Evolutionary conservation across 2,888 invertebrate species (phyloP), one percentile per base, ranked within the genome.

Genomic region (Drosophila longiperda): DNA sequence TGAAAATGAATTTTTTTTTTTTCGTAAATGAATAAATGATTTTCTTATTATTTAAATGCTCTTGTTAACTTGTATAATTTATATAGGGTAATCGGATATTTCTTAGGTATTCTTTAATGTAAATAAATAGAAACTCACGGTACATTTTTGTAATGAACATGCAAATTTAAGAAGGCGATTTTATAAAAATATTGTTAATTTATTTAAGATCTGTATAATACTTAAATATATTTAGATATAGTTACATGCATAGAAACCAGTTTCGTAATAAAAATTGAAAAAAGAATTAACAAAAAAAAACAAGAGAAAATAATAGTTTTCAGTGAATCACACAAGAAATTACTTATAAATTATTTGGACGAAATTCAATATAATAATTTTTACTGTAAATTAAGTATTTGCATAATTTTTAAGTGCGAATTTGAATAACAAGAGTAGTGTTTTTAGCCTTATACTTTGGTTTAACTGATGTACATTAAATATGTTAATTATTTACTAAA

Each of bases 381-480:
- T 84, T 68, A 78, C 52, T 72, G 71, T 84, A 57, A 50, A 57
- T 57, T 73, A 68, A 73, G 73, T 63, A 74, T 72, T 80, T 84
- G 75, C 69, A 70, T 87, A 78, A 73, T 75, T 85, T 85, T 65
- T 87, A 87, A 84, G 85, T 68, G 85, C 64, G 73, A 85, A 87
- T 83, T 85, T 84, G 73, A 80, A 82, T 74, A 72, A 61, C 80
- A 82, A 81, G 72, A 53, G 60, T 85, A 84, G 78, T 63, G 81
- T 82, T 83, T 81, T 75, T 80, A 82, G 77, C 67, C 69, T 58
- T 88, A 85, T 75, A 71, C 63, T 75, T 85, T 86, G 83, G 83
- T 84, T 87, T 74, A 85, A 87, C 85, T 87, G 85, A 85, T 87
- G 87, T 87, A 87, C 82, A 83, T 85, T 84, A 73, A 88, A 82